A percentile compares a stretch with the other conserved stretches of the same genome.
These are phyloP conservation scores for Etheostoma spectabile DNA, from an alignment of 2,113 vertebrate species.

Conservation along the genomic window DNA sequence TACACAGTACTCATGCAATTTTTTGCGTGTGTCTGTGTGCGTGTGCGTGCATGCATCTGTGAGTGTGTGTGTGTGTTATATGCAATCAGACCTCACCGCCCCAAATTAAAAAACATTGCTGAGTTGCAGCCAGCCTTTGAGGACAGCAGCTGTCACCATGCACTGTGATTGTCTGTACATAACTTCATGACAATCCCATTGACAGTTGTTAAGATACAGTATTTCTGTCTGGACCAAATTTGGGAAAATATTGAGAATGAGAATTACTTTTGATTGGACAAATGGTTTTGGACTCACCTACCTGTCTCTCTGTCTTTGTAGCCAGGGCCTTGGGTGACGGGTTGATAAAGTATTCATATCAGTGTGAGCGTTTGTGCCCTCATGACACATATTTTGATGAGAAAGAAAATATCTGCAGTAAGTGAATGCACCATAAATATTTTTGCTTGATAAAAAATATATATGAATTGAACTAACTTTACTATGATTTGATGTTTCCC, in stretches of 20 bases:
- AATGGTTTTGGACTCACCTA: neutral
- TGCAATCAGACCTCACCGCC: constrained; percentile 48
- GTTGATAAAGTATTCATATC: constrained; percentile 32
- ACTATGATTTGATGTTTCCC: constrained; percentile 17
- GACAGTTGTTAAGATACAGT: neutral
- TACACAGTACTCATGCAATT: constrained; percentile 41
- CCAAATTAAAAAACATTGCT: constrained; percentile 58
- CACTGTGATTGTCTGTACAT: neutral
- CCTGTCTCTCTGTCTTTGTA: constrained; percentile 12
- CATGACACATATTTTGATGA: constrained; percentile 41
- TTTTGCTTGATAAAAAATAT: neutral
- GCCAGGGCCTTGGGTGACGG: fast-evolving
- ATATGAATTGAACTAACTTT: constrained; percentile 5
- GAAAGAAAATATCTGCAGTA: constrained; percentile 10
- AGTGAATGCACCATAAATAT: neutral
- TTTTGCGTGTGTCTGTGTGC: constrained; percentile 25
- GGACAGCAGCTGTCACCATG: constrained; percentile 71
- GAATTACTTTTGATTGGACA: neutral
- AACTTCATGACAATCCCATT: neutral
- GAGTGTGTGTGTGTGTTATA: constrained; percentile 33
- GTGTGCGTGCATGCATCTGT: neutral
- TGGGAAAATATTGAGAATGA: neutral
- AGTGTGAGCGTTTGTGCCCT: constrained; percentile 54
- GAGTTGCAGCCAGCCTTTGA: constrained; percentile 52
- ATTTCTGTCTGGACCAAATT: neutral